A percentile compares a stretch with the other conserved stretches of the same genome.
Evolutionary conservation across 2,888 invertebrate species (phyloP).

Genomic region (Lithophane socia): DNA sequence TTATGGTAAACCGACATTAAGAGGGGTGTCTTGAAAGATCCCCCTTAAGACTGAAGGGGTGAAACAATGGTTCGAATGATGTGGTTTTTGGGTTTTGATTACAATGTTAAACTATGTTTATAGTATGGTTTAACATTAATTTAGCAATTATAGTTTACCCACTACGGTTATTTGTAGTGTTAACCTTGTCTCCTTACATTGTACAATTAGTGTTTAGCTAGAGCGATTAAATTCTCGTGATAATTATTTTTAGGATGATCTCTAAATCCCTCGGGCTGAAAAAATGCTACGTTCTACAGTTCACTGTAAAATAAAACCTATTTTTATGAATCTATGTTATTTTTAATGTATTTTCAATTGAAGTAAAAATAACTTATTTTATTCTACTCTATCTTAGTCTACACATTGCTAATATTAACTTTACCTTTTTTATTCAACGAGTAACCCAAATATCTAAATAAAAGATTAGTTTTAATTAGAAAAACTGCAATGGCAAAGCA

Average conservation of each 20-base stretch:
- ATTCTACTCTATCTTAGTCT: neutral
- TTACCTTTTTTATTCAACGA: neutral
- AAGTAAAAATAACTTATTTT: no score
- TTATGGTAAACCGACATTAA: constrained; percentile 28
- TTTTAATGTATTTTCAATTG: no score
- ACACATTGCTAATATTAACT: neutral
- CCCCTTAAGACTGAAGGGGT: constrained; percentile 38
- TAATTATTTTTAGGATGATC: neutral
- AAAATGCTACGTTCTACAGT: neutral
- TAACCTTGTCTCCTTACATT: neutral
- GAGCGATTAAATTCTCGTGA: neutral
- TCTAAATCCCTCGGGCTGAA: neutral
- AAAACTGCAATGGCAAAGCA: constrained; percentile 14
- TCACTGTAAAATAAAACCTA: no score
- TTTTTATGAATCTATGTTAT: no score
- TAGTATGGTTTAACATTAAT: neutral
- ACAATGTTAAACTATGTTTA: neutral
- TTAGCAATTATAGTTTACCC: neutral
- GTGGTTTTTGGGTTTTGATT: constrained; percentile 33
- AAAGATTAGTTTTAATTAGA: constrained; percentile 56
- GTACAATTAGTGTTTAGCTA: neutral
- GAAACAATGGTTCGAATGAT: constrained; percentile 29
- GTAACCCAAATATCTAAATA: constrained; percentile 8
- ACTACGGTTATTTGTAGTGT: neutral
- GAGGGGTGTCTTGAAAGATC: constrained; percentile 36